phyloP scores from a whole-genome alignment of 2,888 invertebrate genomes.

The Physocephala rufipes region DNA sequence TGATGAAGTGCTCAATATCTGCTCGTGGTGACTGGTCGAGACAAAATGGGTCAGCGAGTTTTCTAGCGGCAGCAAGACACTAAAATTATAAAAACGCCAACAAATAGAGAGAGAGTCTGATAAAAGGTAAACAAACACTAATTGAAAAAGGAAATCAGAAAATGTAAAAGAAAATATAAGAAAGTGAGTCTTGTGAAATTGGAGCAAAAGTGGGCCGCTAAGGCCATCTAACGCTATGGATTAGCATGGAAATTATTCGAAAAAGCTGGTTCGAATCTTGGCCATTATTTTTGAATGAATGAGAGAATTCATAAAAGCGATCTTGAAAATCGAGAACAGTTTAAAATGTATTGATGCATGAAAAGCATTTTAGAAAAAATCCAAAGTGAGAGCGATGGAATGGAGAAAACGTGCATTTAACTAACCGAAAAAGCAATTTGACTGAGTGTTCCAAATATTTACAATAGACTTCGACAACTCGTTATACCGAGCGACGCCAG shows the following conservation, averaged over 20 bases:
- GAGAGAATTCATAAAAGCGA: background rate
- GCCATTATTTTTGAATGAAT: background rate
- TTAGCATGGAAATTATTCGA: background rate
- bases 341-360: conserved; percentile 31
- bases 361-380: background rate
- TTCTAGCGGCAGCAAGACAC: conserved; percentile 7
- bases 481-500: background rate
- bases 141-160: background rate
- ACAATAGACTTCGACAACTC: no score
- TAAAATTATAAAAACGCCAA: background rate
- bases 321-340: background rate
- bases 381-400: background rate
- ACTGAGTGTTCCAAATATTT: background rate
- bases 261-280: conserved; percentile 1
- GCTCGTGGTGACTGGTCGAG: no score
- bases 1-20: background rate
- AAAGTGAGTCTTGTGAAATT: conserved; percentile 19
- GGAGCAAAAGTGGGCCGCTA: conserved; percentile 30
- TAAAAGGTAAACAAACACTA: conserved; percentile 10
- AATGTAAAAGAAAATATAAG: background rate
- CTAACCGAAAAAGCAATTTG: background rate
- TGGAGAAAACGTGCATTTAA: background rate
- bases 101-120: background rate
- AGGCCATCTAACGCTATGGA: no score
- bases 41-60: no score